These are phyloP conservation scores for Lanistes nyassanus DNA, from an alignment of 1,140 invertebrate genomes.

Conservation along the genomic window DNA sequence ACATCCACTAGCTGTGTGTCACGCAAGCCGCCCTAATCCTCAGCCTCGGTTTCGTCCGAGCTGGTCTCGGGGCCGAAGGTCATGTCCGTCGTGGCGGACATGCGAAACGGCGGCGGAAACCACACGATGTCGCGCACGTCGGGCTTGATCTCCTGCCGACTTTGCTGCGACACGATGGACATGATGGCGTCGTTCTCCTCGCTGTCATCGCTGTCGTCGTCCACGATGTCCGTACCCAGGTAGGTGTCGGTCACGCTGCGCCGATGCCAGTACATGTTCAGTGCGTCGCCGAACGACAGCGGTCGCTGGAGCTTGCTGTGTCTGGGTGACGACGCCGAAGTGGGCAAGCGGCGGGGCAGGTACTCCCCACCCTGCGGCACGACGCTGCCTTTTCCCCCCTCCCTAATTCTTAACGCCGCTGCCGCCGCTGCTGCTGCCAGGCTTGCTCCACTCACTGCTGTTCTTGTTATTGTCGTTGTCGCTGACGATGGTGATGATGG, in stretches of 20 bases:
- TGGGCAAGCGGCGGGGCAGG: not conserved
- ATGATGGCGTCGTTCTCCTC: slow-evolving; percentile 20
- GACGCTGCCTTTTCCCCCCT: no score
- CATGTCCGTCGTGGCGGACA: slow-evolving; percentile 11
- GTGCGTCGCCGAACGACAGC: slow-evolving; percentile 21
- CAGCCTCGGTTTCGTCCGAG: not conserved
- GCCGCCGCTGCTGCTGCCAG: no score
- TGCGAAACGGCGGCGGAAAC: not conserved
- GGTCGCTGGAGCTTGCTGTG: not conserved
- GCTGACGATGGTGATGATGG: no score
- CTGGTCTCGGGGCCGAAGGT: slow-evolving; percentile 21
- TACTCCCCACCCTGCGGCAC: not conserved
- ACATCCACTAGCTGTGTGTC: not conserved
- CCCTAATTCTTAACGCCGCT: no score
- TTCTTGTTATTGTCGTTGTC: no score
- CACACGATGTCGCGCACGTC: slow-evolving; percentile 17
- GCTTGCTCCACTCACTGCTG: no score
- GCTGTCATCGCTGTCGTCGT: slow-evolving; percentile 13
- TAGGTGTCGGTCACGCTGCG: slow-evolving; percentile 33
- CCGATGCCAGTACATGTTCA: slow-evolving; percentile 34
- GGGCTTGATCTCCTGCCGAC: not conserved
- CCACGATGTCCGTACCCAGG: slow-evolving; percentile 23
- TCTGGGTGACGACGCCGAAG: not conserved
- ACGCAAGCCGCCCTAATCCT: not conserved
- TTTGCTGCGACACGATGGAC: slow-evolving; percentile 17